These are phyloP conservation scores for Epinotia ramella DNA, from an alignment of 2,888 invertebrate species.

Conservation along the genomic window DNA sequence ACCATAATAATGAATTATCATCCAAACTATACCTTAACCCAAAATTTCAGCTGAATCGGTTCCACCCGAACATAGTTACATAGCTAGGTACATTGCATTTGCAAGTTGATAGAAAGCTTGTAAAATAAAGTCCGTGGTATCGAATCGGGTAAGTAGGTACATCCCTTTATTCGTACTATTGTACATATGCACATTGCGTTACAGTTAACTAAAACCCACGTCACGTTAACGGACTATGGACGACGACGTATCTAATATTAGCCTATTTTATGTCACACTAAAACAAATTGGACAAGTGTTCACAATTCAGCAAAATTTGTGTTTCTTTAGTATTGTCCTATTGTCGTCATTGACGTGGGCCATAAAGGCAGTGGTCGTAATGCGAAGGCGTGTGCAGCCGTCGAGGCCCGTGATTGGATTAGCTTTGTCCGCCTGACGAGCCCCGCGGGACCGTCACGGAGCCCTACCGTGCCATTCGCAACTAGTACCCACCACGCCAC, in stretches of 20 bases:
- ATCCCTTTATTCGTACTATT: no score
- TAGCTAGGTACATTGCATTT: no score
- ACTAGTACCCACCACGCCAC: not conserved
- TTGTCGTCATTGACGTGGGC: constrained; percentile 14
- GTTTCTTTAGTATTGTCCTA: constrained; percentile 26
- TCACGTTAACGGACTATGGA: not conserved
- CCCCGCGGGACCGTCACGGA: constrained; percentile 83
- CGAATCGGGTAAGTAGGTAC: no score
- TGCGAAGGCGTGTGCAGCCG: constrained; percentile 70
- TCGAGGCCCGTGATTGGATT: constrained; percentile 87
- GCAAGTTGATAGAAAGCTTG: no score
- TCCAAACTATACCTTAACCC: no score
- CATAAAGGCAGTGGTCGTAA: constrained; percentile 50
- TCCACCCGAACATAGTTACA: no score
- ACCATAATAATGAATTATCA: no score
- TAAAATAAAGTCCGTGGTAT: no score
- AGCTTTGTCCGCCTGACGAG: constrained; percentile 87
- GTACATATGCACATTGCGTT: no score
- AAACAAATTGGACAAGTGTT: constrained; percentile 24
- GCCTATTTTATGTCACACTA: constrained; percentile 20
- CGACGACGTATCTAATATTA: not conserved
- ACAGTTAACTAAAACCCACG: no score
- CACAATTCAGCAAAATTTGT: constrained; percentile 18
- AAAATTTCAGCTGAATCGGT: no score
- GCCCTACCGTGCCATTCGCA: constrained; percentile 47